phyloP scores from a whole-genome alignment of 2,797 vertebrate genomes.

The Sus cebifrons region DNA sequence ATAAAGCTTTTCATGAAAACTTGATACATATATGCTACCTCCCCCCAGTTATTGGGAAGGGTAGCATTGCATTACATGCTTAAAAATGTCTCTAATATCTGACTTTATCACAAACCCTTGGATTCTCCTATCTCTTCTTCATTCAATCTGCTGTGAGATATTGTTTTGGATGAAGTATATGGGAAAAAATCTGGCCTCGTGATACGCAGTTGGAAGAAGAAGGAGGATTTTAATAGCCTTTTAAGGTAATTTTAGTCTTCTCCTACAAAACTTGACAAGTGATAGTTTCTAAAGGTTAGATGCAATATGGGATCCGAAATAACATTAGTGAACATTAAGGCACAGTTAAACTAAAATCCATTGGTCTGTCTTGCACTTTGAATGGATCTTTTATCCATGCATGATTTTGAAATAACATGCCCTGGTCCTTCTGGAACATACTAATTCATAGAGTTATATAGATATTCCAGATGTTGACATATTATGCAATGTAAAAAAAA shows the following conservation, averaged over 20 bases:
- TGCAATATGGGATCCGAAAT: slow-evolving; percentile 4
- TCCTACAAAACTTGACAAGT: background rate
- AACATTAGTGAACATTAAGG: background rate
- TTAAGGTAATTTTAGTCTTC: slow-evolving; percentile 1
- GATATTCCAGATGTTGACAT: background rate
- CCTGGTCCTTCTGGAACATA: background rate
- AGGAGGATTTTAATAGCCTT: background rate
- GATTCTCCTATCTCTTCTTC: slow-evolving; percentile 18
- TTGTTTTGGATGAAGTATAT: background rate
- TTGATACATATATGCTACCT: too few relatives aligned
- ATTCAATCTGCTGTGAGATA: background rate
- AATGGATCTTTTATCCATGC: background rate
- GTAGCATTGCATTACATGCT: background rate
- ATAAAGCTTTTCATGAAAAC: background rate
- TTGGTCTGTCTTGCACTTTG: background rate
- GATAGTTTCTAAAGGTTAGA: background rate
- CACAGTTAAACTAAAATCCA: background rate
- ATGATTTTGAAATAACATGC: background rate
- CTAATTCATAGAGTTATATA: background rate
- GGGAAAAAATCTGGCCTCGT: background rate
- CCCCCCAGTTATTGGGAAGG: background rate
- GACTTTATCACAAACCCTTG: background rate
- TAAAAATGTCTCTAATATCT: background rate
- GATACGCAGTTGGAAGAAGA: background rate
- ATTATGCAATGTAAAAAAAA: background rate